Evolutionary conservation across 1,140 invertebrate species (phyloP).

Genomic region (Cherax destructor): DNA sequence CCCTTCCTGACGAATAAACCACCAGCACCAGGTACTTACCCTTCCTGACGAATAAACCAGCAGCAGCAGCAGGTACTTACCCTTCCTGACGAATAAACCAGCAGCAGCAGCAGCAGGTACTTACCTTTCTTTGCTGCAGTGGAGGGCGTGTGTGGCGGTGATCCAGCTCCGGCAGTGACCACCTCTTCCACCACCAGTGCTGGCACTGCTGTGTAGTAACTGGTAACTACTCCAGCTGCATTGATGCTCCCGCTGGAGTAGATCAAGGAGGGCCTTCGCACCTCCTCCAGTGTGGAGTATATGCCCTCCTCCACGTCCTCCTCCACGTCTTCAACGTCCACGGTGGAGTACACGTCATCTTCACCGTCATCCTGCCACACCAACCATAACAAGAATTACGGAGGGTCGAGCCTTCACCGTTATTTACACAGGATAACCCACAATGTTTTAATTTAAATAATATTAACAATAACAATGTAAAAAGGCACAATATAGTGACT

Average conservation of each 20-base stretch:
- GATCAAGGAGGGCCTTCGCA: neutral
- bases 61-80: too few species aligned
- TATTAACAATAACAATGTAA: too few species aligned
- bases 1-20: too few species aligned
- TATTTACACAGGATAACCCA: too few species aligned
- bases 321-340: slow-evolving; percentile 36
- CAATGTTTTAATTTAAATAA: neutral
- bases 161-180: neutral
- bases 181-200: slow-evolving; percentile 61
- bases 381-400: neutral
- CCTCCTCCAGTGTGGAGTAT: slow-evolving; percentile 58
- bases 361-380: neutral
- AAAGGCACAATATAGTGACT: too few species aligned
- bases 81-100: too few species aligned
- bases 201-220: slow-evolving; percentile 46
- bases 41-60: too few species aligned
- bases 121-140: neutral
- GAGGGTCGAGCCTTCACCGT: neutral
- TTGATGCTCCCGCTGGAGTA: slow-evolving; percentile 18
- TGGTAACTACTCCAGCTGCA: neutral
- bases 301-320: slow-evolving; percentile 50
- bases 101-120: neutral
- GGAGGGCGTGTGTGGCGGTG: neutral
- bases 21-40: too few species aligned
- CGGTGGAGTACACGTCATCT: slow-evolving; percentile 45